phyloP scores from a whole-genome alignment of 2,113 vertebrate genomes.

The Ctenodactylus gundi region DNA sequence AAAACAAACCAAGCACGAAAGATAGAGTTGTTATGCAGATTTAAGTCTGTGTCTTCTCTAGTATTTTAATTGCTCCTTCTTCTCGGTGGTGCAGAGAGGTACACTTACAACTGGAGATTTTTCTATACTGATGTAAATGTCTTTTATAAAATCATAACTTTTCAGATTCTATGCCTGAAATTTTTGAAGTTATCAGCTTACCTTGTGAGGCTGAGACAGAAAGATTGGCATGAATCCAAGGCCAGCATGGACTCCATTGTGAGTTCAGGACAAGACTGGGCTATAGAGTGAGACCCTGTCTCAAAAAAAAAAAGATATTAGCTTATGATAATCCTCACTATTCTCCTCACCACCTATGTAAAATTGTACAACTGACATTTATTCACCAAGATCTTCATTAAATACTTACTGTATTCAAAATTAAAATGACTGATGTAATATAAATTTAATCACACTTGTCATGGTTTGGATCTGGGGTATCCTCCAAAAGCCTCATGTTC shows the following conservation, averaged over 20 bases:
- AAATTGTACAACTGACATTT: not conserved
- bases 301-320: too few species aligned
- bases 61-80: not conserved
- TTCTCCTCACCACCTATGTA: not conserved
- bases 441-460: too few species aligned
- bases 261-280: too few species aligned
- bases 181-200: not conserved
- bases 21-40: not conserved
- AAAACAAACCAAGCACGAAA: not conserved
- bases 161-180: not conserved
- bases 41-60: not conserved
- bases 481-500: too few species aligned
- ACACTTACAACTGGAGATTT: not conserved
- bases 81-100: not conserved
- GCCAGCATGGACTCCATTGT: too few species aligned
- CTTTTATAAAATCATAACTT: not conserved
- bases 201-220: too few species aligned
- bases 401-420: not conserved
- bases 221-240: too few species aligned
- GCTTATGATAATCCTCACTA: too few species aligned
- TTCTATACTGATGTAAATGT: not conserved
- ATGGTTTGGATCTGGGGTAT: too few species aligned
- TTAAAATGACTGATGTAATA: constrained; percentile 8
- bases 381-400: not conserved
- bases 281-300: too few species aligned